phyloP scores from a whole-genome alignment of 2,888 invertebrate genomes.

The Heliconius hortense region DNA sequence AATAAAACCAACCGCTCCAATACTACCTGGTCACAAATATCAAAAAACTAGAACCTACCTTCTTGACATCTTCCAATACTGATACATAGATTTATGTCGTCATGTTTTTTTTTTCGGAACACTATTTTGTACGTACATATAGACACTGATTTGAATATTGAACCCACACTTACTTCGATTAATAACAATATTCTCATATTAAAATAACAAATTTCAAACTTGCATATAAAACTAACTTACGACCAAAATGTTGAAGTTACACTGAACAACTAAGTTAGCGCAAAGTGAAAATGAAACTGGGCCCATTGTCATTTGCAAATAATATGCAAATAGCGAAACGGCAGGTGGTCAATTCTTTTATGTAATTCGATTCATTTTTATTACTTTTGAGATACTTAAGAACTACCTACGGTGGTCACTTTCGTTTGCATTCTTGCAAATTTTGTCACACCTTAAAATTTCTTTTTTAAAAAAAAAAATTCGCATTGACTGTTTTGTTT shows the following conservation, averaged over 20 bases:
- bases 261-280: slow-evolving; percentile 54
- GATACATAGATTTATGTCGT: slow-evolving; percentile 46
- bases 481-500: slow-evolving; percentile 58
- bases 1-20: slow-evolving; percentile 72
- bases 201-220: neutral
- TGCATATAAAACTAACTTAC: slow-evolving; percentile 44
- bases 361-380: slow-evolving; percentile 44
- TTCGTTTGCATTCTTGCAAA: slow-evolving; percentile 68
- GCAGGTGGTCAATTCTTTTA: slow-evolving; percentile 71
- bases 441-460: slow-evolving; percentile 62
- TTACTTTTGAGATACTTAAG: slow-evolving; percentile 45
- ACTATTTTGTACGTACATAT: neutral
- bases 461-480: slow-evolving; percentile 46
- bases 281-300: slow-evolving; percentile 64
- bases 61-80: slow-evolving; percentile 67
- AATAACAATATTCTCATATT: slow-evolving; percentile 3
- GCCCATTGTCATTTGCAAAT: slow-evolving; percentile 63
- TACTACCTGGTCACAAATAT: slow-evolving; percentile 67
- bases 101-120: neutral
- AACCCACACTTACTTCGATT: neutral
- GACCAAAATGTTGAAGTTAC: slow-evolving; percentile 52
- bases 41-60: slow-evolving; percentile 53
- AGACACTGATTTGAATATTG: neutral
- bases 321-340: slow-evolving; percentile 72
- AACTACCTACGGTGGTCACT: slow-evolving; percentile 60